Evolutionary conservation across 2,888 invertebrate genomes (phyloP).

Genomic region (Stenichneumon culpator): DNA sequence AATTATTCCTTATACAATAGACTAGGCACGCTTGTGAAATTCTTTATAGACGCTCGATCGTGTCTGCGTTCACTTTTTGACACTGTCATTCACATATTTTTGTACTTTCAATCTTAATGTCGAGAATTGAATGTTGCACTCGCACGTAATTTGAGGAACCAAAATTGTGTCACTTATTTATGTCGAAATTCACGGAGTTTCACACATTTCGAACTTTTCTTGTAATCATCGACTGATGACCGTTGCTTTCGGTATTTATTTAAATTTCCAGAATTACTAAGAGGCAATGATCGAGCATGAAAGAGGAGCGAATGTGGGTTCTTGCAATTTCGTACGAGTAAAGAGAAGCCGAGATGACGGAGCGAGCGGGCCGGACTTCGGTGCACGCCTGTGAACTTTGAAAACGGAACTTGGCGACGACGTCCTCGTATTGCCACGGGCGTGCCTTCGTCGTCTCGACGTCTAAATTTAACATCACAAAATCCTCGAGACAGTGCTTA

Average conservation of each 20-base stretch:
- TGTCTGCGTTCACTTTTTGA: neutral
- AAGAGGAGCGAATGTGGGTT: neutral
- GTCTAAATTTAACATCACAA: constrained; percentile 82
- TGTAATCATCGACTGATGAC: neutral
- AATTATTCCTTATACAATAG: too few species aligned
- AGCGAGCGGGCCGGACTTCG: constrained; percentile 76
- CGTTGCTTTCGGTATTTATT: neutral
- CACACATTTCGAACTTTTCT: neutral
- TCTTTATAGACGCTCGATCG: neutral
- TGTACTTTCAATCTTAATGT: neutral
- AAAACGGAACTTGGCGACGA: constrained; percentile 48
- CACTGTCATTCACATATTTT: neutral
- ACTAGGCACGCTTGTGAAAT: neutral
- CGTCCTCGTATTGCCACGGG: constrained; percentile 64
- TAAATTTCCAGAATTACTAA: neutral
- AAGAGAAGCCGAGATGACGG: constrained; percentile 52
- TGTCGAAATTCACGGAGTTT: neutral
- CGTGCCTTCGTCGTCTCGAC: constrained; percentile 72
- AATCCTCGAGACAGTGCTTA: constrained; percentile 79
- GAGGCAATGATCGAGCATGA: neutral
- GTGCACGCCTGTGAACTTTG: constrained; percentile 64
- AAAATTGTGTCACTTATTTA: neutral
- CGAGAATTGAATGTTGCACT: neutral
- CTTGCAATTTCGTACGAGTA: constrained; percentile 25
- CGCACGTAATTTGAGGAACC: neutral